Evolutionary conservation across 2,888 invertebrate species (phyloP).

Genomic region (Stramonita haemastoma): DNA sequence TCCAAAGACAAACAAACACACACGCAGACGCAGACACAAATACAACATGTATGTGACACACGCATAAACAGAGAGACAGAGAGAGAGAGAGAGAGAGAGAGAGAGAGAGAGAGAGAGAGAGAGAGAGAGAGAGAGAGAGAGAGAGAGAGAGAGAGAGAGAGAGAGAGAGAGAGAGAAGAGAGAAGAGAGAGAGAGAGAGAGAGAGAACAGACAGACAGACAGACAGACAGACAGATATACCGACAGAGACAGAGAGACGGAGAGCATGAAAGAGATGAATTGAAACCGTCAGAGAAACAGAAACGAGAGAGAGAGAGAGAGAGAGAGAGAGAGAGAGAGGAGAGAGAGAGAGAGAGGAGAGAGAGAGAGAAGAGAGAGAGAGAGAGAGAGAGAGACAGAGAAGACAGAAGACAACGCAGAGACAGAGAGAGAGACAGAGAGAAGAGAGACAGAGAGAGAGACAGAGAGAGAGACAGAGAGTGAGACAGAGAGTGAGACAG

Average conservation of each 20-base stretch:
- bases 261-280: background rate
- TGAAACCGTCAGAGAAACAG: background rate
- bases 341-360: too few relatives aligned
- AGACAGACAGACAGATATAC: background rate
- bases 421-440: background rate
- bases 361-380: too few relatives aligned
- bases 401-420: too few relatives aligned
- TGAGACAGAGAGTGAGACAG: background rate
- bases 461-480: background rate
- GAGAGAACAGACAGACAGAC: background rate
- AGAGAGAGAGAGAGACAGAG: too few relatives aligned
- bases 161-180: conserved; percentile 25
- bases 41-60: too few relatives aligned
- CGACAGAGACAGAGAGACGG: background rate
- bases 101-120: background rate
- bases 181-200: background rate
- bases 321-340: too few relatives aligned
- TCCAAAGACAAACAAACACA: too few relatives aligned
- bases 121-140: conserved; percentile 13
- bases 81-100: background rate
- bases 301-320: too few relatives aligned
- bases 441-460: background rate
- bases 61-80: background rate
- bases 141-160: conserved; percentile 22
- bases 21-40: too few relatives aligned